Evolutionary conservation across 2,888 invertebrate species (phyloP).

Genomic region (Synanthedon formicaeformis): DNA sequence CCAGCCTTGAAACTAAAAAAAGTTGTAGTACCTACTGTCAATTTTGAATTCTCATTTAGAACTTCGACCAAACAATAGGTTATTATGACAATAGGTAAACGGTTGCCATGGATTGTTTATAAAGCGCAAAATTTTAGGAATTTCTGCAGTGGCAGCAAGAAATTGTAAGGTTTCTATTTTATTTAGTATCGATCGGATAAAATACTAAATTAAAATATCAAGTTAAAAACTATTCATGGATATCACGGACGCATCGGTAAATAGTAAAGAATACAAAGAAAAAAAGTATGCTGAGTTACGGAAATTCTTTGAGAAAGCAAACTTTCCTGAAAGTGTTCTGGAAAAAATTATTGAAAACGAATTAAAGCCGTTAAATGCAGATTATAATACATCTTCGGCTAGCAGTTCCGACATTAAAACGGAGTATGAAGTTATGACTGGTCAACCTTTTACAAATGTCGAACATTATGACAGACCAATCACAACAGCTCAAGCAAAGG

Average conservation of each 20-base stretch:
- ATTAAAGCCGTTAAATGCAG: constrained; percentile 29
- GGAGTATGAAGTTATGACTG: constrained; percentile 59
- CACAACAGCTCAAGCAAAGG: constrained; percentile 36
- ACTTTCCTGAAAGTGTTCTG: constrained; percentile 35
- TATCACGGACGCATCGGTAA: constrained; percentile 14
- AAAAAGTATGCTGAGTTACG: constrained; percentile 40
- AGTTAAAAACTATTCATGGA: constrained; percentile 17
- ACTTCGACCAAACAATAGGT: neutral
- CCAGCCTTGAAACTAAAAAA: neutral
- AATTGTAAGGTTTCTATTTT: too few relatives aligned
- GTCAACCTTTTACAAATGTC: constrained; percentile 53
- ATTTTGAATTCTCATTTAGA: neutral
- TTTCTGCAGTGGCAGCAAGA: neutral
- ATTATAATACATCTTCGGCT: constrained; percentile 27
- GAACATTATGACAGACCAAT: constrained; percentile 41
- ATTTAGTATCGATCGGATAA: too few relatives aligned
- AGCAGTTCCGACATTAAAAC: constrained; percentile 40
- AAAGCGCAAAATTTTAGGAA: neutral
- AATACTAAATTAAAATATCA: too few relatives aligned
- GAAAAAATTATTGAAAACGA: constrained; percentile 53
- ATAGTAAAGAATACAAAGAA: constrained; percentile 28
- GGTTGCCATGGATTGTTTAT: neutral
- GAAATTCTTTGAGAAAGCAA: constrained; percentile 43
- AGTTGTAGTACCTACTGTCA: neutral
- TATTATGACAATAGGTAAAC: neutral